A percentile compares a stretch with the other conserved stretches of the same genome.
phyloP scores from a whole-genome alignment of 2,888 invertebrate species.

The Autographa gamma region DNA sequence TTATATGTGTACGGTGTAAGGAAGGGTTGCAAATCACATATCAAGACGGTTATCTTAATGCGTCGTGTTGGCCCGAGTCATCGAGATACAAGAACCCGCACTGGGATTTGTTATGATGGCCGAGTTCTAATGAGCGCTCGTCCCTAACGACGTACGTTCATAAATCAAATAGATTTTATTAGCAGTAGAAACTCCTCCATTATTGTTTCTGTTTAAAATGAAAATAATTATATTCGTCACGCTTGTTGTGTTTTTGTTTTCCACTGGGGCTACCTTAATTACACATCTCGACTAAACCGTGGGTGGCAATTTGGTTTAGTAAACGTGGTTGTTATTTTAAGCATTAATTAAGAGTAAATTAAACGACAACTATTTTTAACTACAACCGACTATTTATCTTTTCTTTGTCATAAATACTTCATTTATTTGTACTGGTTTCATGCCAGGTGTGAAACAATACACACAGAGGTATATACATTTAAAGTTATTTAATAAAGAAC shows the following conservation, averaged over 20 bases:
- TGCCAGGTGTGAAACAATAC: neutral
- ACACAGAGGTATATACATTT: neutral
- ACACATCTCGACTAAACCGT: neutral
- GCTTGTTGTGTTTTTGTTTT: neutral
- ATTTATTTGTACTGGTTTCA: neutral
- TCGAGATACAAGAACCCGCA: constrained; percentile 43
- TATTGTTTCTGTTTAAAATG: neutral
- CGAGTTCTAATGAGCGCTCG: constrained; percentile 47
- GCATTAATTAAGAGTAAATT: too few species aligned
- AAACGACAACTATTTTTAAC: too few species aligned
- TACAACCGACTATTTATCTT: too few species aligned
- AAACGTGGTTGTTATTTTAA: too few species aligned
- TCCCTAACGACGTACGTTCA: constrained; percentile 11
- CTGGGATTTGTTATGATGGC: constrained; percentile 47
- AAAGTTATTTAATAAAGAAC: constrained; percentile 28
- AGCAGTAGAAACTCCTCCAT: neutral
- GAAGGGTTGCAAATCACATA: constrained; percentile 39
- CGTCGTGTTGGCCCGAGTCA: constrained; percentile 21
- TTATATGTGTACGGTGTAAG: neutral
- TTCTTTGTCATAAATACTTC: neutral
- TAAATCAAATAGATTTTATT: constrained; percentile 33
- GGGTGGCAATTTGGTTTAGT: too few species aligned
- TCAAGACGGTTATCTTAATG: constrained; percentile 44
- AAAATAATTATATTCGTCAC: neutral
- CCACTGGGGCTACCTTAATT: neutral